Base-by-base conservation (phyloP, 2,888 invertebrate genomes). In the Scaptomyza caliginosa region DNA sequence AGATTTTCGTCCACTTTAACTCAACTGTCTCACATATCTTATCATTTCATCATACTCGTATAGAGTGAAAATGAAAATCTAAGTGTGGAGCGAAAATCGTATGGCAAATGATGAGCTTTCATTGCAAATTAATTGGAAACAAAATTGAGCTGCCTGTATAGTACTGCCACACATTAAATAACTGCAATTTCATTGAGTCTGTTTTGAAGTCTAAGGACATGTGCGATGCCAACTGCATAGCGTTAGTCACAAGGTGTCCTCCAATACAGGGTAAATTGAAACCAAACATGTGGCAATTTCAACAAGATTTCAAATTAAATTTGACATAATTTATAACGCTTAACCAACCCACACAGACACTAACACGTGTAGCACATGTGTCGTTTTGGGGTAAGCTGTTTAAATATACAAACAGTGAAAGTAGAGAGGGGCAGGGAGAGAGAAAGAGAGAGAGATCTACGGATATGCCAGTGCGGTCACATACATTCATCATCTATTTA, bases 401-500 rank as follows among this genome's bases (percentile, higher is more conserved):
- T 59, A 73, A 57, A 74, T 67, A 63, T 52, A 54, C 38, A 56
- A 58, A 59, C 55, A 77, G 42, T 26, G 39, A 17, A 39, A 26
- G 45, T 13, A 7, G 28, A 34, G n/a, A 30, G n/a, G 34, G 51
- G 28, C n/a, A 28, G 11, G 4, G 3, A 23, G 10, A 32, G 32
- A 13, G 3, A 13, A 2, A 24, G 13, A 7, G 17, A 34, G 34
- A 8, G 34, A 13, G 6, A 40, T 49, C 46, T 57, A 62, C 65
- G 66, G 65, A 81, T 57, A 54, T 73, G 69, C 40, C 52, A 64
- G 66, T 75, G 86, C 50, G 77, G 86, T 67, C 64, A 64, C 57
- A 34, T 34, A 73, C 69, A 79, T 88, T 67, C 70, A 88, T 82
- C 86, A 83, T 76, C 65, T 68, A 77, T 88, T 79, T 86, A 83